Evolutionary conservation across 2,797 vertebrate genomes (phyloP), one percentile per base, ranked within the genome.

Genomic region (Calcarius lapponicus): DNA sequence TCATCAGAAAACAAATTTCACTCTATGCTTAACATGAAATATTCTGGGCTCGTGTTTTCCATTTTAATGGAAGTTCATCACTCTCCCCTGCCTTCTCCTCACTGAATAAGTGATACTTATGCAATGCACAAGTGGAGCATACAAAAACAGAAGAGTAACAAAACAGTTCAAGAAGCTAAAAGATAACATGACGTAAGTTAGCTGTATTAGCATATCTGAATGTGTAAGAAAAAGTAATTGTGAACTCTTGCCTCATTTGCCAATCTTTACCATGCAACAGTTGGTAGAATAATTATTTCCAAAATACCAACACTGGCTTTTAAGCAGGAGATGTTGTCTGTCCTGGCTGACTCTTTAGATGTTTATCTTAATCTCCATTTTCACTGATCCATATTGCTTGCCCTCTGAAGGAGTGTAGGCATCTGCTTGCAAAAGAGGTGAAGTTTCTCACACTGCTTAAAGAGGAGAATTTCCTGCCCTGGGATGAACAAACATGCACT

Each of bases 1-100:
- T 86, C 87, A 84, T 95, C 82, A 89, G 90, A 92, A 89, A 95
- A 89, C 84, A 93, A 81, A 91, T 88, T 93, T 94, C 69, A 78
- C 60, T 81, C 69, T 65, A 0, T 80, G 54, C 86, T 94, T 93
- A 92, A 83, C 56, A 72, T 61, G 74, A 95, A 92, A 56, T 85
- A 80, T 90, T 86, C 84, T 3, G 11, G 78, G 36, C 48, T 78
- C 1, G 0, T 79, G 56, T 71, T 86, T 90, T 94, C 48, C 80
- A 73, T 94, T 94, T 94, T 87, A 95, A 94, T 95, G 90, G 73
- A 60, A 48, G 45, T 90, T 94, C 66, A 74, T 89, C 82, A 65
- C 53, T 76, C 71, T 93, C 58, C 38, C 32, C 40, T 5, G 2
- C 50, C 66, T 88, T 67, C 64, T 74, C 10, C 80, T 95, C 67